Evolutionary conservation across 2,797 vertebrate species (phyloP).

Genomic region (Podargus strigoides): DNA sequence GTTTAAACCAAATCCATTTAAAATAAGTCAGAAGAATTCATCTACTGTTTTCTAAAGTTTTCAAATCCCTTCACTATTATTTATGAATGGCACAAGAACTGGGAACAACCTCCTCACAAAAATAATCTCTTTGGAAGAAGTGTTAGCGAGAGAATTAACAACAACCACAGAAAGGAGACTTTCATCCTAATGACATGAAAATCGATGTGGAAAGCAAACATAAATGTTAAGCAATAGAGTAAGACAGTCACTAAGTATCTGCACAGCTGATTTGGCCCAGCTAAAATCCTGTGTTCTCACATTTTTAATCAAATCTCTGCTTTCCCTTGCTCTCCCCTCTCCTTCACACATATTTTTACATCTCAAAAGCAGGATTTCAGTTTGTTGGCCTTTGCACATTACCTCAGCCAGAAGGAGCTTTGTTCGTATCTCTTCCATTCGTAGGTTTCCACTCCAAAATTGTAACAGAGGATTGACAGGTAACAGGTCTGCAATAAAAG

Average conservation of each 20-base stretch:
- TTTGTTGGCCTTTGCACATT: constrained; percentile 25
- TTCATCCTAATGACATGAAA: not conserved
- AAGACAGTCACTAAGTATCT: not conserved
- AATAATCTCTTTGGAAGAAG: not conserved
- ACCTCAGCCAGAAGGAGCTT: constrained; percentile 92
- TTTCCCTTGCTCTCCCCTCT: not conserved
- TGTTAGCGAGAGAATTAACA: not conserved
- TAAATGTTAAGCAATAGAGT: not conserved
- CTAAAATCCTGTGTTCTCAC: not conserved
- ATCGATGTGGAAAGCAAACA: not conserved
- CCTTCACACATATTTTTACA: not conserved
- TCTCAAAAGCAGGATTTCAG: not conserved
- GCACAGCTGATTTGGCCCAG: not conserved
- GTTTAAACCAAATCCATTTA: not conserved
- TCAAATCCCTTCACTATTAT: not conserved
- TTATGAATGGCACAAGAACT: not conserved
- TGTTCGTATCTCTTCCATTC: constrained; percentile 81
- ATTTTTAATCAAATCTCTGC: not conserved
- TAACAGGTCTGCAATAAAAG: constrained; percentile 78
- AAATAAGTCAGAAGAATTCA: not conserved
- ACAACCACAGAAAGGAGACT: not conserved
- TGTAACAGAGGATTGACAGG: constrained; percentile 89
- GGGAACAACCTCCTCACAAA: not conserved
- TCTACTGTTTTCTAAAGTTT: not conserved
- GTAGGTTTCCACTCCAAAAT: constrained; percentile 87